A percentile compares a stretch with the other conserved stretches of the same genome.
These are phyloP conservation scores for Tanypteryx hageni DNA, from an alignment of 2,888 invertebrate species.

Conservation along the genomic window DNA sequence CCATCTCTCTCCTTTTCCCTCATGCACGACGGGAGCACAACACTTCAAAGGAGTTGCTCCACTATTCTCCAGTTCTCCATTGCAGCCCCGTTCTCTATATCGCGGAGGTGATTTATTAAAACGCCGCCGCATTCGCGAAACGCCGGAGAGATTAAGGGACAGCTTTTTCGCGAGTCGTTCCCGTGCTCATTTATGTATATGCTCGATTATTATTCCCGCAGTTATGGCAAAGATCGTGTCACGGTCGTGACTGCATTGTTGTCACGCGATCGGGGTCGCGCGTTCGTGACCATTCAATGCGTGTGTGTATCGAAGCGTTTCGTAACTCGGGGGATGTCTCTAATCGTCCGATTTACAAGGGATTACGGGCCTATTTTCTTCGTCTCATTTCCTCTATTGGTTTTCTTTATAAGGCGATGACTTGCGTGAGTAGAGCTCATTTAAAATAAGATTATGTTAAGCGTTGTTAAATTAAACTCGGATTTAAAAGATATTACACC, in stretches of 20 bases:
- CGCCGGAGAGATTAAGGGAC: neutral
- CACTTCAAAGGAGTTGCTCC: neutral
- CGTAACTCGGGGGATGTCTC: neutral
- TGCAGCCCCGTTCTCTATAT: neutral
- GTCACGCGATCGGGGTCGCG: neutral
- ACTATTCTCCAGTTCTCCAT: neutral
- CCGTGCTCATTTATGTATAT: neutral
- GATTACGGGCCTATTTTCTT: neutral
- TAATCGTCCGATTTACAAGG: neutral
- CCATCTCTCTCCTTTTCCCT: no score
- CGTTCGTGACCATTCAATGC: constrained; percentile 2
- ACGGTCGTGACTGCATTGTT: constrained; percentile 18
- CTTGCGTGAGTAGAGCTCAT: no score
- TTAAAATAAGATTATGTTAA: no score
- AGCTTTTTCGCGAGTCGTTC: neutral
- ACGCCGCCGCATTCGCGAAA: neutral
- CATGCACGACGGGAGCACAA: neutral
- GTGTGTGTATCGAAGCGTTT: neutral
- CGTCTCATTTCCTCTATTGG: neutral
- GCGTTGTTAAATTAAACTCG: no score
- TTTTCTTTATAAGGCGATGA: neutral
- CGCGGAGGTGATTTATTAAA: neutral
- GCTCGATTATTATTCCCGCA: neutral
- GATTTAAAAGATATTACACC: no score
- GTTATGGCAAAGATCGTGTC: constrained; percentile 22